Conservation (phyloP, 1,140 invertebrate genomes). For the Planococcus citri region DNA sequence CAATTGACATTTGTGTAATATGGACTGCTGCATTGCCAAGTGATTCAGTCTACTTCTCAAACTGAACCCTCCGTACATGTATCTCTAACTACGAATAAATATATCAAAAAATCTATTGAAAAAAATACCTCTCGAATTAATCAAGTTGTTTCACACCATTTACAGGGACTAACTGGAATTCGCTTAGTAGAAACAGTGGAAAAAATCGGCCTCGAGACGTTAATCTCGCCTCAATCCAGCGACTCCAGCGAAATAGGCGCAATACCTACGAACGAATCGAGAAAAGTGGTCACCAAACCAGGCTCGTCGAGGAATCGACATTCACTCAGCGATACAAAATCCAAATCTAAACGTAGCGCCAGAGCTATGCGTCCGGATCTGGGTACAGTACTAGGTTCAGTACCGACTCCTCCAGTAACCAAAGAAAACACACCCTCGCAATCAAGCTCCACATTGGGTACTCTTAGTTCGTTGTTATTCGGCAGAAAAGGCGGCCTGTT, state of each 20-base stretch:
- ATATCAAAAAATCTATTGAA: too few species aligned
- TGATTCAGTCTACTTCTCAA: too few species aligned
- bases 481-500: constrained; percentile 68
- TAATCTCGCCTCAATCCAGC: constrained; percentile 43
- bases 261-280: constrained; percentile 26
- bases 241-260: constrained; percentile 28
- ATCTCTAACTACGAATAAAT: too few species aligned
- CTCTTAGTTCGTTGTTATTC: constrained; percentile 64
- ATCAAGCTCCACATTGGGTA: constrained; percentile 48
- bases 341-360: constrained; percentile 23
- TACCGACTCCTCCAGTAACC: constrained; percentile 33
- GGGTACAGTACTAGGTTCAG: constrained; percentile 29
- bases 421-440: constrained; percentile 9
- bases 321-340: constrained; percentile 32
- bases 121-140: too few species aligned
- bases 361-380: constrained; percentile 33
- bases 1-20: too few species aligned
- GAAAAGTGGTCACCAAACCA: constrained; percentile 41
- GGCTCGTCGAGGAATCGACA: constrained; percentile 29
- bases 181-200: constrained; percentile 54
- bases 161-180: constrained; percentile 34
- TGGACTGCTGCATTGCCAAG: too few species aligned
- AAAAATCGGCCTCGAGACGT: constrained; percentile 50
- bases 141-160: background rate
- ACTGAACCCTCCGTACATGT: too few species aligned